Base-by-base conservation (phyloP, 2,113 vertebrate genomes). In the Murina feae region DNA sequence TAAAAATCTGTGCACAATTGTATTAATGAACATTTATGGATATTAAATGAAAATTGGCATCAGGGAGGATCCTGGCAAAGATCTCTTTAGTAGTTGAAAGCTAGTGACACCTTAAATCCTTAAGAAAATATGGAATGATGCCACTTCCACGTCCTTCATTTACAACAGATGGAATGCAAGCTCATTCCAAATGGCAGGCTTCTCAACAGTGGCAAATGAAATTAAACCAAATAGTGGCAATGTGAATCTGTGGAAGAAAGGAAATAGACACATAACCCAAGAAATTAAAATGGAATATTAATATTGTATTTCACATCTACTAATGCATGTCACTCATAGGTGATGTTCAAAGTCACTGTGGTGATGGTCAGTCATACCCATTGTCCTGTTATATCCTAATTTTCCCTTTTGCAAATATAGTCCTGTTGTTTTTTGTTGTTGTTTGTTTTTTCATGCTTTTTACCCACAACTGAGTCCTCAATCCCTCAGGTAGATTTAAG, bases 91-190 rank as follows among this genome's bases (percentile, higher is more conserved):
- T 84, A 96, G 86, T 89, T 82, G 95, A 96, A 97, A 97, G 65
- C 30, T 68, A 72, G 32, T 93, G 94, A 96, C 94, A 96, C 92
- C 44, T 60, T 82, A 97, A 97, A 96, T 97, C 96, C 88, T 97
- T 97, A 94, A 97, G 95, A 97, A 97, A 98, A 97, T 96, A 96
- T 88, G 74, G 81, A 97, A 81, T 88, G 60, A 96, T 95, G 55
- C 68, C 86, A 96, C 74, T 79, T 92, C 75, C 81, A 95, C 96
- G 96, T 97, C 82, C 53, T 96, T 97, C 65, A 91, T 47, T 97
- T 94, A 55, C 8, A 95, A 44, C 47, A 97, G 75, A 91, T 81
- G 35, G 58, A 92, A 90, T 81, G 51, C 53, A 78, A 95, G 58
- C 13, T 94, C 58, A 86, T 96, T 95, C 49, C 63, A 78, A 95